These are phyloP conservation scores for Gymnoscelis rufifasciata DNA, from an alignment of 2,888 invertebrate species.

Conservation along the genomic window DNA sequence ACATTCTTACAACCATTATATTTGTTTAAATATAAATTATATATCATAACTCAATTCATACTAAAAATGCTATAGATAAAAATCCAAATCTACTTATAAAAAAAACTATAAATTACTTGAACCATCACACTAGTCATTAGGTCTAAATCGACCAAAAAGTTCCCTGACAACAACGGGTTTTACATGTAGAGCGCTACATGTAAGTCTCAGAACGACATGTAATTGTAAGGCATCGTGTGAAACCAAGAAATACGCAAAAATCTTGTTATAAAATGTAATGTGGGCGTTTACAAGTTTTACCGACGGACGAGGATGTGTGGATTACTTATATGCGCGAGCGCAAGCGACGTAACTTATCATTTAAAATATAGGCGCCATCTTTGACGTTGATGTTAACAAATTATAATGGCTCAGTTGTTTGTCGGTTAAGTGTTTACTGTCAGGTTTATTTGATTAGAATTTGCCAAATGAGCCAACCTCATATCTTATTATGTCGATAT, in stretches of 20 bases:
- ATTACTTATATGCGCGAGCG: constrained; percentile 32
- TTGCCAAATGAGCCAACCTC: no score
- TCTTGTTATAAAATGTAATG: constrained; percentile 42
- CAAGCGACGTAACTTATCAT: constrained; percentile 39
- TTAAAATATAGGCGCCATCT: constrained; percentile 44
- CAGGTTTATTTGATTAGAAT: no score
- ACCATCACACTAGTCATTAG: background rate
- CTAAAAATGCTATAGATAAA: no score
- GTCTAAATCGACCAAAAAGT: constrained; percentile 13
- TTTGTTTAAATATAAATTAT: no score
- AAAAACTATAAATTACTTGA: no score
- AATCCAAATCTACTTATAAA: no score
- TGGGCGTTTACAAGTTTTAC: constrained; percentile 52
- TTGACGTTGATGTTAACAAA: background rate
- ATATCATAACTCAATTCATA: no score
- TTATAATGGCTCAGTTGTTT: background rate
- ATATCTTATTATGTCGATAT: no score
- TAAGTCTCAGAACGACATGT: constrained; percentile 16
- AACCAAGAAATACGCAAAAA: constrained; percentile 44
- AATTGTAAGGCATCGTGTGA: constrained; percentile 36
- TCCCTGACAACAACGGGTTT: constrained; percentile 1
- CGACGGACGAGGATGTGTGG: constrained; percentile 36
- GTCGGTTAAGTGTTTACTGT: no score
- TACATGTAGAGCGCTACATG: constrained; percentile 15
- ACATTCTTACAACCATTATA: no score